phyloP scores from a whole-genome alignment of 2,113 vertebrate genomes.

The Microcebus jonahi region DNA sequence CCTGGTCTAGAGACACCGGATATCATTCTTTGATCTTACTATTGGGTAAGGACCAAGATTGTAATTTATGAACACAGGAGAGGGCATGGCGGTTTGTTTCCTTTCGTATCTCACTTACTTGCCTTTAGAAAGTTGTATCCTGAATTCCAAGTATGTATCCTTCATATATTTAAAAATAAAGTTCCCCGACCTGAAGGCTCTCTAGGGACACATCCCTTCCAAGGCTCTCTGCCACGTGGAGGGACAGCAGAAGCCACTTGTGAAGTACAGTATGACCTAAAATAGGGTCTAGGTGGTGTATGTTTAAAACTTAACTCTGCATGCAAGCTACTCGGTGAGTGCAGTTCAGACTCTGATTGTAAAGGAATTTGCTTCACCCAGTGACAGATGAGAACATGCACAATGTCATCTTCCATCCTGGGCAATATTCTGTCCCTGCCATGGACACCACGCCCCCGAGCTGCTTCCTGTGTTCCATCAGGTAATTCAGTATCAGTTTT shows the following conservation, averaged over 20 bases:
- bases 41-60: background rate
- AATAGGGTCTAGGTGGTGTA: background rate
- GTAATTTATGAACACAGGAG: accelerated
- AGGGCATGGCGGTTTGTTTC: accelerated
- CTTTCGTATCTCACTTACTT: background rate
- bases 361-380: background rate
- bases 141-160: background rate
- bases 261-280: accelerated
- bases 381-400: background rate
- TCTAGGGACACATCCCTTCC: background rate
- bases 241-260: too few species aligned
- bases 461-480: background rate
- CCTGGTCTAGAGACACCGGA: accelerated
- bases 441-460: accelerated
- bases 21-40: background rate
- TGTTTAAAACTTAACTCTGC: accelerated
- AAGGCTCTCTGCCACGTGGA: accelerated
- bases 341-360: too few species aligned
- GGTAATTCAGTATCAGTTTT: background rate
- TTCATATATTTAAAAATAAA: background rate
- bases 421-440: background rate
- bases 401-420: accelerated
- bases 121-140: background rate
- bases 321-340: background rate
- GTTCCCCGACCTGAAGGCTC: background rate